A percentile compares a stretch with the other conserved stretches of the same genome.
Conservation (phyloP, 2,888 invertebrate genomes). For the Sphaerophoria rueppellii region DNA sequence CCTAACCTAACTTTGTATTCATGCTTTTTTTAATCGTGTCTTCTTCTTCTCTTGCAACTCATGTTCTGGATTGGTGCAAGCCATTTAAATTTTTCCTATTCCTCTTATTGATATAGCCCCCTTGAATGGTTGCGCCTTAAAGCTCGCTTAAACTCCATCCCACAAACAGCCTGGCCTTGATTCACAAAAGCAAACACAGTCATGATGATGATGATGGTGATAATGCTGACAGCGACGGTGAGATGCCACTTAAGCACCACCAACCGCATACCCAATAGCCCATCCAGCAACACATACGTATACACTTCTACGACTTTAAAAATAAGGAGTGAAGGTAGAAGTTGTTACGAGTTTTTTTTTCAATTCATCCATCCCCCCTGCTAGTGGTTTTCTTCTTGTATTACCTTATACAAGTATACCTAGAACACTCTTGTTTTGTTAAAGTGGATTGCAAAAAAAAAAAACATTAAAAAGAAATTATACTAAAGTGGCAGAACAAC, state of each 20-base stretch:
- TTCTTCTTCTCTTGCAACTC: too few relatives aligned
- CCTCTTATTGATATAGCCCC: not conserved
- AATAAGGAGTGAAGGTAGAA: slow-evolving; percentile 44
- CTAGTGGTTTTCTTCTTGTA: slow-evolving; percentile 36
- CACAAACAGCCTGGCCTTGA: not conserved
- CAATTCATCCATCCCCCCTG: slow-evolving; percentile 14
- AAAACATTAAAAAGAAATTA: slow-evolving; percentile 58
- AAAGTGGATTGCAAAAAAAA: slow-evolving; percentile 63
- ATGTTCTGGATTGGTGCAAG: too few relatives aligned
- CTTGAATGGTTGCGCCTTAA: not conserved
- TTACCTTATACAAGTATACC: slow-evolving; percentile 3
- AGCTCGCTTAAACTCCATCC: not conserved
- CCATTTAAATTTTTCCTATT: too few relatives aligned
- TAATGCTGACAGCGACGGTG: slow-evolving; percentile 50
- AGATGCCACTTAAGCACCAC: slow-evolving; percentile 70
- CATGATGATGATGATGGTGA: slow-evolving; percentile 49
- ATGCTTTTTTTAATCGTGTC: too few relatives aligned
- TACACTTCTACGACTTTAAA: slow-evolving; percentile 6
- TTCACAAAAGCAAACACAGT: slow-evolving; percentile 16
- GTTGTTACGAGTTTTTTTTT: slow-evolving; percentile 6
- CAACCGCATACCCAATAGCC: slow-evolving; percentile 52
- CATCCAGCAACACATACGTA: slow-evolving; percentile 58
- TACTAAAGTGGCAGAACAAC: slow-evolving; percentile 69
- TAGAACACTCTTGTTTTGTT: slow-evolving; percentile 49
- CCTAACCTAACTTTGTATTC: too few relatives aligned